Percentiles rank a stretch among this genome's conserved stretches.
Conservation (phyloP, 2,888 invertebrate species). For the Pristionchus mayeri region DNA sequence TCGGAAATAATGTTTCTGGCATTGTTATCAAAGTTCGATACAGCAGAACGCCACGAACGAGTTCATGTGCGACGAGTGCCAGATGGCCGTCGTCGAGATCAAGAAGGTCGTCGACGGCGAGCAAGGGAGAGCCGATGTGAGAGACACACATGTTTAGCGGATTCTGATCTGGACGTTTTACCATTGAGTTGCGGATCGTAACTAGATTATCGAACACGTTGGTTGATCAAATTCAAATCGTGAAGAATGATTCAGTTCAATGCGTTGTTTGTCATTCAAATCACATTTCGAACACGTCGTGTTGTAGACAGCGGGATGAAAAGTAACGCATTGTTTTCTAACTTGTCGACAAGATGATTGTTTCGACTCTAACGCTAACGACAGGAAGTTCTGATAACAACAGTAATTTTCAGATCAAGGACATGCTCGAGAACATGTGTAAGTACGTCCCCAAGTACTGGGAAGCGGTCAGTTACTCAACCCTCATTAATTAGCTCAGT, state of each 20-base stretch:
- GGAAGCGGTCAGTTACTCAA: constrained; percentile 63
- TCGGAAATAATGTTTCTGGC: background rate
- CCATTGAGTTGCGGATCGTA: no score
- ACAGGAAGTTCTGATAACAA: background rate
- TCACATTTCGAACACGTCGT: no score
- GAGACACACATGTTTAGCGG: constrained; percentile 55
- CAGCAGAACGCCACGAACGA: constrained; percentile 53
- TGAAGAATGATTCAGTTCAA: no score
- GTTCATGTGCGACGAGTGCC: constrained; percentile 74
- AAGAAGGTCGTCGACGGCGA: constrained; percentile 66
- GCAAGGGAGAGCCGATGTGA: constrained; percentile 55
- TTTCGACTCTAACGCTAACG: background rate
- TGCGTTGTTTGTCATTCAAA: no score
- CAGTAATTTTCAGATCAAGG: background rate
- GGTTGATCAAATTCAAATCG: no score
- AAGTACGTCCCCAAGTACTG: constrained; percentile 67
- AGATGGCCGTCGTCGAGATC: constrained; percentile 72
- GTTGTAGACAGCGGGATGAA: no score
- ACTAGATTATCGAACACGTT: no score
- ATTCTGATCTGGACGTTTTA: background rate
- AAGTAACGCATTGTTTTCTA: no score
- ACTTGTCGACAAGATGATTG: no score
- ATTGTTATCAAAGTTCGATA: no score
- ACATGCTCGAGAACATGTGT: constrained; percentile 68
- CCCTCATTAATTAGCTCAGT: no score